These are phyloP conservation scores for Mormyrops attenuatus DNA, from an alignment of 2,797 vertebrate genomes.

Conservation along the genomic window DNA sequence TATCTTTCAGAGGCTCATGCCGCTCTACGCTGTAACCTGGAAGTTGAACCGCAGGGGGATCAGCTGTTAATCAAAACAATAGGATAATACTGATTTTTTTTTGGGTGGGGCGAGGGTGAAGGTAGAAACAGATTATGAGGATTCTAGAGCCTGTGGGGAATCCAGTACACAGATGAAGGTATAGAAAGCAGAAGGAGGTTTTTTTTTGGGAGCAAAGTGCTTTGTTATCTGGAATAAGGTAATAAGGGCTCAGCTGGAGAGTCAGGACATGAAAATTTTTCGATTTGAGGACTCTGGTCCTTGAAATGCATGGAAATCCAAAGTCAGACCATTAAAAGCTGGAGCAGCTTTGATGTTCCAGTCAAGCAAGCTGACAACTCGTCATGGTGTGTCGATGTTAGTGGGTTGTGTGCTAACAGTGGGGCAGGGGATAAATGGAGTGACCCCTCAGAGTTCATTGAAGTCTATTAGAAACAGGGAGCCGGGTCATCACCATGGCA, in stretches of 20 bases:
- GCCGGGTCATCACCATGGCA: slow-evolving; percentile 18
- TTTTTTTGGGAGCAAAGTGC: neutral
- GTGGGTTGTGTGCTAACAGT: neutral
- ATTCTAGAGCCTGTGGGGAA: neutral
- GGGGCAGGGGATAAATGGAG: neutral
- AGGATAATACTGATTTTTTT: neutral
- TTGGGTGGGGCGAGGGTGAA: neutral
- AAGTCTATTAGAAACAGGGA: slow-evolving; percentile 7
- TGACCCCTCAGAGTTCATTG: neutral
- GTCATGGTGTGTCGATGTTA: neutral
- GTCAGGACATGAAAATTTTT: neutral
- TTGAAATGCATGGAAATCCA: neutral
- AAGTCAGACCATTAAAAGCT: neutral
- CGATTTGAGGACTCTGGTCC: neutral
- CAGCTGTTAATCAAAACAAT: neutral
- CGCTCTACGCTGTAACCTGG: neutral
- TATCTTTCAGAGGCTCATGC: neutral
- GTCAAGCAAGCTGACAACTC: neutral
- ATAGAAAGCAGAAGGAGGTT: neutral
- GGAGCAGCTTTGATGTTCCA: neutral
- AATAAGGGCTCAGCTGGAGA: neutral
- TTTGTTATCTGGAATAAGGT: neutral
- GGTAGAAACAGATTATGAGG: neutral
- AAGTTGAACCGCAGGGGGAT: neutral
- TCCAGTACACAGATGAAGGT: neutral